These are phyloP conservation scores for Eupelmus urozonus DNA, from an alignment of 2,888 invertebrate species.

Conservation along the genomic window DNA sequence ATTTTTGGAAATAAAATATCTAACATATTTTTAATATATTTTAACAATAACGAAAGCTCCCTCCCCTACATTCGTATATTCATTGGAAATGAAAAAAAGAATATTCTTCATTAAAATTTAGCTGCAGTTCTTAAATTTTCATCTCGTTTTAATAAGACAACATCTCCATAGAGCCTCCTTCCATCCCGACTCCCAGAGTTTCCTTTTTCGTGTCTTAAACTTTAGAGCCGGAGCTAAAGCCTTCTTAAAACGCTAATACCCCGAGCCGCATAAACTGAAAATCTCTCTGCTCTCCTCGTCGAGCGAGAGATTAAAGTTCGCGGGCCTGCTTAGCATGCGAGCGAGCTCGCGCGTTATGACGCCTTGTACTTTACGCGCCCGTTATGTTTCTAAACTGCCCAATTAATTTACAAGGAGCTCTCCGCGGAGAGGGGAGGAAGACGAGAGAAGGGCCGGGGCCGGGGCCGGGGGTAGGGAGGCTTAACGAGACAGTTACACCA, in stretches of 20 bases:
- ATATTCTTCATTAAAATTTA: no score
- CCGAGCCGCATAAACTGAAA: conserved; percentile 15
- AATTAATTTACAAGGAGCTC: conserved; percentile 47
- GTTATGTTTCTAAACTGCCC: conserved; percentile 36
- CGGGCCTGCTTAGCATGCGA: conserved; percentile 23
- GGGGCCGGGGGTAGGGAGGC: neutral
- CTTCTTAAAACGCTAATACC: conserved; percentile 32
- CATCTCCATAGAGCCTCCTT: no score
- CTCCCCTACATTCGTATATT: no score
- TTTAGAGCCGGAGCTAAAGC: conserved; percentile 29
- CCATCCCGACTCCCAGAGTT: neutral
- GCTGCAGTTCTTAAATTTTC: no score
- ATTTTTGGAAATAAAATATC: no score
- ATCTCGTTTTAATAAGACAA: no score
- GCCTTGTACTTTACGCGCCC: conserved; percentile 9
- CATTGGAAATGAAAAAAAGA: no score
- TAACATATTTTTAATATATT: no score
- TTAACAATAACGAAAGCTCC: no score
- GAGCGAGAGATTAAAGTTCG: conserved; percentile 40
- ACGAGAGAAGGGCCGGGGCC: no score
- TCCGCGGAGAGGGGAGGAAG: neutral
- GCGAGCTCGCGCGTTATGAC: conserved; percentile 1
- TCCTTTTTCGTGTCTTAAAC: neutral
- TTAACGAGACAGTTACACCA: conserved; percentile 44
- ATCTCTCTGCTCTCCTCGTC: conserved; percentile 11